Percentiles rank a stretch among this genome's conserved stretches.
Evolutionary conservation across 2,888 invertebrate species (phyloP).

Genomic region (Gymnosoma rotundatum): DNA sequence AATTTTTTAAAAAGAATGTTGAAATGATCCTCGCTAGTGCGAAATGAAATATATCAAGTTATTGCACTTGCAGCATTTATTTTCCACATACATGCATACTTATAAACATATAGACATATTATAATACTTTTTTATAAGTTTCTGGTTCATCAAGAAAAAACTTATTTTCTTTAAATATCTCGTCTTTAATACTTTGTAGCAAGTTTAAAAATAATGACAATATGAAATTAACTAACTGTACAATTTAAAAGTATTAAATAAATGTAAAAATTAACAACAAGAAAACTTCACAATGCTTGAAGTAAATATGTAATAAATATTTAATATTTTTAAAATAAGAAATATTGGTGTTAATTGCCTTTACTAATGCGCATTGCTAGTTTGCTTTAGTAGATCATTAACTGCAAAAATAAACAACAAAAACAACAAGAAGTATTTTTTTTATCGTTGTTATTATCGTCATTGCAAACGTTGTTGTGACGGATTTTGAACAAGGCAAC

Average conservation of each 20-base stretch:
- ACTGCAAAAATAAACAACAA: background rate
- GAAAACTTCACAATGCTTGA: conserved; percentile 10
- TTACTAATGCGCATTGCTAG: conserved; percentile 36
- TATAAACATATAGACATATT: too few relatives aligned
- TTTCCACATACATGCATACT: background rate
- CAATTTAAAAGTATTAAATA: conserved; percentile 18
- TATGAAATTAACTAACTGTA: conserved; percentile 47
- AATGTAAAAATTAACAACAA: conserved; percentile 7
- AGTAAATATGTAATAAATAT: background rate
- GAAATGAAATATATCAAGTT: conserved; percentile 35
- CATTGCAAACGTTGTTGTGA: background rate
- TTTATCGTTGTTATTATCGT: conserved; percentile 15
- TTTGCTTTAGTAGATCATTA: conserved; percentile 2
- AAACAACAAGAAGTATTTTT: background rate
- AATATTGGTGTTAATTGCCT: conserved; percentile 66
- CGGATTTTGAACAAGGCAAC: background rate
- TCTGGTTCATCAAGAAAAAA: conserved; percentile 3
- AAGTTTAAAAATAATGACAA: conserved; percentile 64
- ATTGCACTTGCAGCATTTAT: conserved; percentile 42
- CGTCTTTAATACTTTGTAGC: conserved; percentile 47
- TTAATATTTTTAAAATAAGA: conserved; percentile 36
- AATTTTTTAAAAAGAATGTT: background rate
- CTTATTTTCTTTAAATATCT: conserved; percentile 3
- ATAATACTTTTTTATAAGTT: conserved; percentile 15
- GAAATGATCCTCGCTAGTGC: background rate